Evolutionary conservation across 2,888 invertebrate species (phyloP), one percentile per base, ranked within the genome.

Genomic region (Calliphora vomitoria): DNA sequence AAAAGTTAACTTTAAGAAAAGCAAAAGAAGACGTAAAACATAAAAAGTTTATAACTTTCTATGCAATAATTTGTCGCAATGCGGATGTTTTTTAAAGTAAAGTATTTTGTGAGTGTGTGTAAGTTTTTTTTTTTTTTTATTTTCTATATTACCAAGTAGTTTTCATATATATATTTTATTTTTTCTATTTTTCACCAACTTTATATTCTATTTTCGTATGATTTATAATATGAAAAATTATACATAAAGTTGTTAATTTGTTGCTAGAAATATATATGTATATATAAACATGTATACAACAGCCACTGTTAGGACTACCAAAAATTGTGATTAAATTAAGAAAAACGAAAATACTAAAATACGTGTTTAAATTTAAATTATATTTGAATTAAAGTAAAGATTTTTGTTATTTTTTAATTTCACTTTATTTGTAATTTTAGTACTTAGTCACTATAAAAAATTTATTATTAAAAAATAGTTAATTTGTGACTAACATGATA

Each of bases 51-150:
- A 47, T 69, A 69, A 85, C 74, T 68, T 88, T 88, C 86, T 88
- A 81, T 89, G 89, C 89, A 89, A 89, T 90, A 90, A 90, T 89
- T 89, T 90, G 90, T 89, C 90, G 90, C 90, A 90, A 86, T 90
- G 90, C 90, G 90, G 90, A 89, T 90, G 88, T 86, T 89, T 80
- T 86, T 66, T 72, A 53, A 15, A 60, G 41, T 71, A 55, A 58
- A 71, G 31, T 71, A 74, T 71, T 85, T 87, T 60, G 53, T 79
- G 47, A 62, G 79, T 68, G 41, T 79, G 58, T 47, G 62, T 72
- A 41, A 38, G 47, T 55, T 74, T 18, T 10, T 74, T 66, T 66
- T 50, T 62, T 71, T 60, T 25, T 53, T 41, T 11, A 41, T 41
- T 41, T 41, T 10, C 11, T 75, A 60, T 78, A 41, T 53, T 86